Evolutionary conservation across 2,888 invertebrate species (phyloP).

Genomic region (Brachypalpus laphriformis): DNA sequence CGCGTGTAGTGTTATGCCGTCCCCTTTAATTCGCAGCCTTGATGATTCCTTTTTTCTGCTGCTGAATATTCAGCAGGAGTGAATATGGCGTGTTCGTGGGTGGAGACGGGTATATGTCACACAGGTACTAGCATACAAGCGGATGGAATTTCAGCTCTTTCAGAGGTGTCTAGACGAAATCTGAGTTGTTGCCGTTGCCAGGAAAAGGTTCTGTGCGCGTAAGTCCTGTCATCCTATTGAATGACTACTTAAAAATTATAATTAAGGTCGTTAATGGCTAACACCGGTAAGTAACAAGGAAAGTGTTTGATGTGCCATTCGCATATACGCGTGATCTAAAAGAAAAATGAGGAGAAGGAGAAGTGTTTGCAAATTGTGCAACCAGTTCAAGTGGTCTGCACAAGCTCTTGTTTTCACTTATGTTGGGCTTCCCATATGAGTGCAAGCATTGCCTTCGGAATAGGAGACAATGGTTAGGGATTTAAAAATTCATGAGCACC

Average conservation of each 20-base stretch:
- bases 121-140: not conserved
- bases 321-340: not conserved
- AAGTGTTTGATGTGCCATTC: not conserved
- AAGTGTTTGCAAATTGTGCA: not conserved
- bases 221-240: constrained; percentile 28
- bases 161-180: constrained; percentile 48
- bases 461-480: too few species aligned
- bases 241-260: constrained; percentile 49
- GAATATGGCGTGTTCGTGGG: not conserved
- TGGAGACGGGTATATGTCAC: not conserved
- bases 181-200: constrained; percentile 10
- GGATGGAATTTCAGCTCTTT: constrained; percentile 26
- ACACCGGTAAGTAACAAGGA: not conserved
- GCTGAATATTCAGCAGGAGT: constrained; percentile 20
- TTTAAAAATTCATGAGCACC: too few species aligned
- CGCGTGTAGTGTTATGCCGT: not conserved
- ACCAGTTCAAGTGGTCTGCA: not conserved
- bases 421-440: too few species aligned
- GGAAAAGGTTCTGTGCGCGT: not conserved
- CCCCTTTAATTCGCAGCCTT: constrained; percentile 5
- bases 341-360: not conserved
- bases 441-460: too few species aligned
- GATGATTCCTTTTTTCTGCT: not conserved
- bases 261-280: constrained; percentile 27
- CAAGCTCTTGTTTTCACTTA: not conserved